A percentile compares a stretch with the other conserved stretches of the same genome.
Conservation (phyloP, 2,888 invertebrate genomes). For the Nephrocerus scutellatus region DNA sequence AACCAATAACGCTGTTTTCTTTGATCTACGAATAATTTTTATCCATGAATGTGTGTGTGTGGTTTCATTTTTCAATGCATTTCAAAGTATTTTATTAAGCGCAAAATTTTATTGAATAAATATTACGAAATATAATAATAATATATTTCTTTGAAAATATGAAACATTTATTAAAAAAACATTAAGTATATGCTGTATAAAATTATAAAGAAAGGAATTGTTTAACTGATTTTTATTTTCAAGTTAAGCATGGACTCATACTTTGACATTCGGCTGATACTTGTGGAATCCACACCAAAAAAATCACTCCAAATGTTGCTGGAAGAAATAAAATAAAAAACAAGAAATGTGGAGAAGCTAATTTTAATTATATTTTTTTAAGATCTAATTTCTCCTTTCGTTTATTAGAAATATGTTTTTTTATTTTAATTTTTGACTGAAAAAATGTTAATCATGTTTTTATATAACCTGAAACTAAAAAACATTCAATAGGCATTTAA, state of each 20-base stretch:
- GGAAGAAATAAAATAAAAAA: slow-evolving; percentile 40
- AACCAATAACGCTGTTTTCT: too few species aligned
- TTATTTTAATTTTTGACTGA: too few species aligned
- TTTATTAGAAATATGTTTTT: too few species aligned
- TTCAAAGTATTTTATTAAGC: slow-evolving; percentile 21
- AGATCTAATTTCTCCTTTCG: too few species aligned
- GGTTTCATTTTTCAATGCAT: slow-evolving; percentile 10
- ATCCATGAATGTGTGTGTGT: too few species aligned
- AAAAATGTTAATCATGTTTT: too few species aligned
- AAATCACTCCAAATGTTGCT: slow-evolving; percentile 47
- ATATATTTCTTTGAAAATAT: slow-evolving; percentile 15
- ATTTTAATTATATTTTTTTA: too few species aligned
- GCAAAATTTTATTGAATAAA: slow-evolving; percentile 22
- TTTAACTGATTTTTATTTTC: background rate
- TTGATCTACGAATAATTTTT: too few species aligned
- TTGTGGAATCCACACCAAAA: slow-evolving; percentile 49
- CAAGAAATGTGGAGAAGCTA: slow-evolving; percentile 35
- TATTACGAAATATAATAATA: slow-evolving; percentile 18
- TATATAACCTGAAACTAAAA: too few species aligned
- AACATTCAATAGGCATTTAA: too few species aligned
- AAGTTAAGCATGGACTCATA: slow-evolving; percentile 47
- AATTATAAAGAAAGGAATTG: slow-evolving; percentile 3
- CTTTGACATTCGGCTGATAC: slow-evolving; percentile 57
- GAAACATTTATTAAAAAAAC: slow-evolving; percentile 10
- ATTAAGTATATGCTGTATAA: slow-evolving; percentile 1